phyloP scores from a whole-genome alignment of 2,888 invertebrate species.

The Tenthredo amoena region DNA sequence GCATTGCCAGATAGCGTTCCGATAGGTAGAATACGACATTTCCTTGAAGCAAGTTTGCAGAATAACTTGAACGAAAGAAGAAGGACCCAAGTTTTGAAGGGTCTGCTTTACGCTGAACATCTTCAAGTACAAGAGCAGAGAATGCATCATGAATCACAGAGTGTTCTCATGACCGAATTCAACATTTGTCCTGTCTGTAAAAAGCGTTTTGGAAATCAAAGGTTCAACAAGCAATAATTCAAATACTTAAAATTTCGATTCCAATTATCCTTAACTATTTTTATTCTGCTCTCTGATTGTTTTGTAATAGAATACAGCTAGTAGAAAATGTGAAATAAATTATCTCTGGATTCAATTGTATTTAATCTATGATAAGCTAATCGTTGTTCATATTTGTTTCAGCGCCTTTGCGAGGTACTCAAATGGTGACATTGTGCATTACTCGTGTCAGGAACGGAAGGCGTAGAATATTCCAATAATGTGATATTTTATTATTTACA shows the following conservation, averaged over 20 bases:
- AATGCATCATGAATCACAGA: conserved; percentile 90
- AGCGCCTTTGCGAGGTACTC: conserved; percentile 96
- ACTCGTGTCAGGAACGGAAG: conserved; percentile 88
- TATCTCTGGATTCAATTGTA: not conserved
- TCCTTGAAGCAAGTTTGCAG: conserved; percentile 89
- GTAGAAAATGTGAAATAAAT: not conserved
- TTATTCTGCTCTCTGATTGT: not conserved
- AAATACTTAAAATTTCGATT: not conserved
- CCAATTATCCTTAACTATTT: not conserved
- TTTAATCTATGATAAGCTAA: conserved; percentile 47
- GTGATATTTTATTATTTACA: conserved; percentile 6
- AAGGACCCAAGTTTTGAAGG: conserved; percentile 88
- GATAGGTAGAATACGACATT: conserved; percentile 87
- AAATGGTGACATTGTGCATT: conserved; percentile 95
- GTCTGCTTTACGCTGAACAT: conserved; percentile 91
- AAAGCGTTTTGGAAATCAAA: conserved; percentile 95
- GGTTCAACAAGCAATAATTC: conserved; percentile 78
- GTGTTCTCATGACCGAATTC: conserved; percentile 91
- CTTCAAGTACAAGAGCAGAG: conserved; percentile 90
- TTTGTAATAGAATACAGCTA: not conserved
- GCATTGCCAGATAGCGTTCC: conserved; percentile 91
- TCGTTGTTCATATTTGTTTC: conserved; percentile 71
- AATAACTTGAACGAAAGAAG: conserved; percentile 87
- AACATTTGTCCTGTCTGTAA: conserved; percentile 95
- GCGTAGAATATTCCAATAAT: conserved; percentile 58